These are phyloP conservation scores for Formica aserva DNA, from an alignment of 2,888 invertebrate genomes.

Conservation along the genomic window DNA sequence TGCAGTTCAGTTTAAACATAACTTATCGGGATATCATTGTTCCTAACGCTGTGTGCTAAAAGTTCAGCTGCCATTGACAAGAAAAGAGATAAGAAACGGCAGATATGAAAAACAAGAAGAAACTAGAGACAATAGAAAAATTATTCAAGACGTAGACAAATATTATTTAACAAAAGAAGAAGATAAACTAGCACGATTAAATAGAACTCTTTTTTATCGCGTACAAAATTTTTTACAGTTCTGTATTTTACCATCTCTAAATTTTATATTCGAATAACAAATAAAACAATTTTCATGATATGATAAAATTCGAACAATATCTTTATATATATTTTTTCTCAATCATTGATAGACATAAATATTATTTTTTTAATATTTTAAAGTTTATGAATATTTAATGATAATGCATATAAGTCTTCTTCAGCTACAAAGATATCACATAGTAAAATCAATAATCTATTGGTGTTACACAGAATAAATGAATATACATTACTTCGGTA, in stretches of 20 bases:
- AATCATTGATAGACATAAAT: not conserved
- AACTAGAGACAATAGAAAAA: not conserved
- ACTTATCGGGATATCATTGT: slow-evolving; percentile 72
- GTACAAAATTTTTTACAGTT: not conserved
- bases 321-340: not conserved
- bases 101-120: not conserved
- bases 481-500: not conserved
- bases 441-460: not conserved
- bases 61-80: slow-evolving; percentile 15
- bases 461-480: not conserved
- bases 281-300: not conserved
- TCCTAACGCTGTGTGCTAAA: slow-evolving; percentile 60
- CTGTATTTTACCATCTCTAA: not conserved
- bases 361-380: not conserved
- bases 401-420: not conserved
- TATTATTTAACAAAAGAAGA: not conserved
- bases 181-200: not conserved
- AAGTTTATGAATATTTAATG: not conserved
- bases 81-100: not conserved
- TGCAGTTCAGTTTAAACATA: slow-evolving; percentile 70
- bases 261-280: not conserved
- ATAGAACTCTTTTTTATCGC: not conserved
- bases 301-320: not conserved
- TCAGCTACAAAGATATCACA: not conserved
- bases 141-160: not conserved